Evolutionary conservation across 1,140 invertebrate species (phyloP).

Genomic region (Ephestia elutella): DNA sequence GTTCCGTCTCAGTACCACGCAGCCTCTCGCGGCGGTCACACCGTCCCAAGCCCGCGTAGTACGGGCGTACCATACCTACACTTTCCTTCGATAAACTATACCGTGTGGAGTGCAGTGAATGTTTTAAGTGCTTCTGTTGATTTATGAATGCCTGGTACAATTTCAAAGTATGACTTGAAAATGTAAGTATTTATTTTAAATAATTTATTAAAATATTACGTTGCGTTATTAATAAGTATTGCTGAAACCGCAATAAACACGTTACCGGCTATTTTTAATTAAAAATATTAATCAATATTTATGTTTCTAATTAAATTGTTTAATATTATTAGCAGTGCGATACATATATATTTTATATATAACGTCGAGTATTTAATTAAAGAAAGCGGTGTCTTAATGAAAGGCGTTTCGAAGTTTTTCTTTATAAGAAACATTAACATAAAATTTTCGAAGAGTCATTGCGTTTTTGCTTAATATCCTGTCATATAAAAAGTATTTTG

Average conservation of each 20-base stretch:
- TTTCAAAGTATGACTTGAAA: slow-evolving; percentile 31
- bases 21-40: slow-evolving; percentile 50
- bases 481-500: too few species aligned
- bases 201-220: not conserved
- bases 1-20: slow-evolving; percentile 50
- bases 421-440: too few species aligned
- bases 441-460: not conserved
- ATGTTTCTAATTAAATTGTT: too few species aligned
- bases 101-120: slow-evolving; percentile 59
- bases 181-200: slow-evolving; percentile 39
- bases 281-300: too few species aligned
- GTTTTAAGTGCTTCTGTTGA: slow-evolving; percentile 25
- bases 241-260: too few species aligned
- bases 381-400: too few species aligned
- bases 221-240: too few species aligned
- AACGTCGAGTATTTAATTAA: too few species aligned
- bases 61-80: slow-evolving; percentile 4
- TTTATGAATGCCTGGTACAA: slow-evolving; percentile 27
- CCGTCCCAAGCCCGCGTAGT: slow-evolving; percentile 19
- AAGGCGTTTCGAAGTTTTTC: too few species aligned
- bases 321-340: too few species aligned
- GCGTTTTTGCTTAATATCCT: not conserved
- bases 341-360: too few species aligned
- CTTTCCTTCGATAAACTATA: slow-evolving; percentile 17
- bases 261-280: too few species aligned